A percentile compares a stretch with the other conserved stretches of the same genome.
These are phyloP conservation scores for Sphecodes monilicornis DNA, from an alignment of 2,888 invertebrate genomes.

Conservation along the genomic window DNA sequence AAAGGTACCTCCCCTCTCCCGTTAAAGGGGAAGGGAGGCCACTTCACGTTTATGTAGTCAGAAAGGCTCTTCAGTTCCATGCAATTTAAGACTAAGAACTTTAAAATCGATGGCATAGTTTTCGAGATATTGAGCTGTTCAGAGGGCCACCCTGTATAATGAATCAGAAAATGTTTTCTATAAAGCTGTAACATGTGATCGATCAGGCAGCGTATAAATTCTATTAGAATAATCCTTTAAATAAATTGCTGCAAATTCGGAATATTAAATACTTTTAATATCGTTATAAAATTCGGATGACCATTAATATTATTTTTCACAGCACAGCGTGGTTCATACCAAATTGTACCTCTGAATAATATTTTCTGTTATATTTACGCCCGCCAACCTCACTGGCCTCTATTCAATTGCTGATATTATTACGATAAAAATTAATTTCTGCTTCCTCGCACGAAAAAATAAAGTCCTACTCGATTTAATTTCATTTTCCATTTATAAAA, in stretches of 20 bases:
- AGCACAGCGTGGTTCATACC: background rate
- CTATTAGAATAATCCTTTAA: background rate
- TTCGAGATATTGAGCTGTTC: too few species aligned
- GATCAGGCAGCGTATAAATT: background rate
- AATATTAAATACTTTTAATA: background rate
- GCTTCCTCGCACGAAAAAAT: background rate
- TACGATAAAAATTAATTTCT: background rate
- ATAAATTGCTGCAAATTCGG: background rate
- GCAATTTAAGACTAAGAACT: too few species aligned
- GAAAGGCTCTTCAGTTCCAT: too few species aligned
- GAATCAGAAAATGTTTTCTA: background rate
- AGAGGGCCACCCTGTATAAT: too few species aligned
- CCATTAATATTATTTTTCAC: background rate
- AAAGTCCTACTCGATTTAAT: background rate
- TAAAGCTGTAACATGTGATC: background rate
- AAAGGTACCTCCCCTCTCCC: too few species aligned
- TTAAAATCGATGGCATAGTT: too few species aligned
- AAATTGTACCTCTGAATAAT: background rate
- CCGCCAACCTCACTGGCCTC: background rate
- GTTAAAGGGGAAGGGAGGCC: too few species aligned
- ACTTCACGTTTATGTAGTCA: too few species aligned
- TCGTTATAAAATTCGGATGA: background rate
- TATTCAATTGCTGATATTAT: background rate
- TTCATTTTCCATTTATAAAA: background rate
- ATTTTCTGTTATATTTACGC: constrained; percentile 6